Evolutionary conservation across 1,140 invertebrate genomes (phyloP), one percentile per base, ranked within the genome.

Genomic region (Drosophila azteca): DNA sequence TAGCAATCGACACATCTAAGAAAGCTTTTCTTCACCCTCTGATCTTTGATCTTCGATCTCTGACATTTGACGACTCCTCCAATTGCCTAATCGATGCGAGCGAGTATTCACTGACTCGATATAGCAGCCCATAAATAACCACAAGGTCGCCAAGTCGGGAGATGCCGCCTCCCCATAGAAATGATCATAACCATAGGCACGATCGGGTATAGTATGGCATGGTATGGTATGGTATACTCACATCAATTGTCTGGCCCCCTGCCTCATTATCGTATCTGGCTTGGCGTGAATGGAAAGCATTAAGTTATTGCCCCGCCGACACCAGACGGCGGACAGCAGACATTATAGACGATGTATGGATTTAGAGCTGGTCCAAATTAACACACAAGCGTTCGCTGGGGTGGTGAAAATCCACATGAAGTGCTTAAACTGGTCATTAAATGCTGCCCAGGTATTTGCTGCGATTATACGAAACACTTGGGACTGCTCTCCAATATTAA

Each of bases 391-490:
- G 35, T 11, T 39, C 35, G 35, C 35, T 71, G 53, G 53, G 79
- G 44, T 48, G 63, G 79, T 59, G 75, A 74, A 82, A 82, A 82
- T 74, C 52, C 69, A 82, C 48, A 64, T 77, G 72, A 43, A 29
- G 74, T 54, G 67, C 69, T 74, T 82, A 59, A 63, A 43, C 35
- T 44, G 60, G 35, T 67, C 79, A 83, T 82, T 75, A 83, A 82
- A 48, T 67, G 59, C 54, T 48, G 62, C 49, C 72, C 82, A 78
- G 71, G 74, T 43, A 69, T 60, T 65, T 50, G 35, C 58, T 44
- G 62, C 79, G 73, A 81, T 70, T 77, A 75, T 67, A 50, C 60
- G 63, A 75, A 79, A 70, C 79, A 84, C 74, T 77, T 82, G 60
- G 29, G 63, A 49, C 54, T 49, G 58, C 71, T 64, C 31, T 64